Evolutionary conservation across 2,888 invertebrate genomes (phyloP), one percentile per base, ranked within the genome.

Genomic region (Drosophila testacea): DNA sequence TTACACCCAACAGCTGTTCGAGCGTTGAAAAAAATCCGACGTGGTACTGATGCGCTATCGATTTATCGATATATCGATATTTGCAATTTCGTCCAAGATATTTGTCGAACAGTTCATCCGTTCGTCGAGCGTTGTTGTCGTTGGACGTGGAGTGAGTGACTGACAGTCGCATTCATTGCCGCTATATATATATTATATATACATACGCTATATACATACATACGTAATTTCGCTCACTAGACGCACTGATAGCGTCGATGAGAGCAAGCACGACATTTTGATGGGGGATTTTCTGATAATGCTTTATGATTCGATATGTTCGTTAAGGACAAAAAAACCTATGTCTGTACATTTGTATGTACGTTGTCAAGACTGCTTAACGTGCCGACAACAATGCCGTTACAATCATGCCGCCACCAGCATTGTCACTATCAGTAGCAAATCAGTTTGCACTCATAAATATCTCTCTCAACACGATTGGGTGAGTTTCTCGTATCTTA

Each of bases 271-370:
- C 42, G 11, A 51, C 32, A 22, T 38, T 66, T 63, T 60, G 46
- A 69, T 47, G 52, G 50, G 74, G 77, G 70, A 64, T 79, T 81
- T 81, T 64, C 39, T 74, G 82, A 81, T 81, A 83, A 70, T 66
- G 48, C 56, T 10, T 41, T 11, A 22, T 42, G 47, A 59, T 41
- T 27, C 51, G 50, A 51, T 65, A 70, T 62, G 71, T 50, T 60
- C 47, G 28, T n/a, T 16, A 48, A 51, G 75, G 63, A 68, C 57
- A 57, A 47, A 42, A 22, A 52, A 16, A n/a, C n/a, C n/a, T n/a
- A n/a, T 1, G 36, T 38, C 22, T n/a, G 16, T 27, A 34, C 30
- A 48, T 41, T 38, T 38, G n/a, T 16, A 36, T 10, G 4, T 39
- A 16, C 39, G 48, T 38, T 73, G 69, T 68, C 64, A 68, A 50